Base-by-base conservation (phyloP, 2,113 vertebrate genomes). In the Phalacrocorax pelagicus region DNA sequence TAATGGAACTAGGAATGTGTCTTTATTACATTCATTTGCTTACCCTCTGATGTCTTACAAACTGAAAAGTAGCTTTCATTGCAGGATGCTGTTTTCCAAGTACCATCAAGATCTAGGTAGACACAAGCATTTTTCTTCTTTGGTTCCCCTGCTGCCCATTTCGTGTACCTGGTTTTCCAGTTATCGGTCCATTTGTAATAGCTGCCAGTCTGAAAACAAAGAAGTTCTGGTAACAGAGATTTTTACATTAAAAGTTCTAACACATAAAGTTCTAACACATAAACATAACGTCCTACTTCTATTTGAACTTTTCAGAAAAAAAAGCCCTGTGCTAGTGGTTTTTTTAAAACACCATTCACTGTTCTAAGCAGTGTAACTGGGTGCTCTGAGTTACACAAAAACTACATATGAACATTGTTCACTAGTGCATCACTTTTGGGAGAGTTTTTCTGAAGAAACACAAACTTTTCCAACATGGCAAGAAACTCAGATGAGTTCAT, bases 61-160 rank as follows among this genome's bases (percentile, higher is more conserved):
- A 99, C 81, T 29, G 98, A 98, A 74, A 97, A 98, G 94, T 98
- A 98, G 29, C 90, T 98, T 70, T 98, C 92, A 71, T 96, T 97
- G 88, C 99, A 99, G 13, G 96, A n/a, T n/a, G 97, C 92, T 34
- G 99, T 99, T 97, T 98, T 99, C 99, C 99, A 99, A 73, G 83
- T 96, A 52, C 95, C 97, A 17, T 99, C 98, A 30, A 97, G 87
- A 79, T 99, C 98, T 4, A 99, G 95, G 72, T 99, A 99, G 80
- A 99, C 98, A 96, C 99, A 99, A 46, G 94, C 98, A 47, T 88
- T 92, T 94, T 98, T 99, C 57, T 90, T 81, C 94, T 93, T 98
- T 26, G 99, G 99, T 74, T 99, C 99, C 55, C 96, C 95, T 17
- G 34, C 30, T 36, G 98, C 98, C 99, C 99, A 99, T 71, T 98